These are phyloP conservation scores for Monopterus albus DNA, from an alignment of 2,113 vertebrate genomes.

Conservation along the genomic window DNA sequence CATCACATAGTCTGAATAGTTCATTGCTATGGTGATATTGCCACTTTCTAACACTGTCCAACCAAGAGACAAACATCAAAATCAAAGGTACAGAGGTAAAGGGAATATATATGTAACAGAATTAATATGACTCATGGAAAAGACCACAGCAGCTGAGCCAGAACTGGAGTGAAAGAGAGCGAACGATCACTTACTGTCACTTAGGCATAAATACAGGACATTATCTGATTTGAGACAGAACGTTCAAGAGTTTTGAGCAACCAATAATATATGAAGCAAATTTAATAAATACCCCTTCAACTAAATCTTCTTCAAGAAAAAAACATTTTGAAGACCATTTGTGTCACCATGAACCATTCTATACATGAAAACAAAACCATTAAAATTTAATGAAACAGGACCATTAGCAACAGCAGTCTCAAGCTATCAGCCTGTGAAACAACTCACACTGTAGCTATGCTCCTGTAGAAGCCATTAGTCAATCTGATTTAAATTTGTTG, in stretches of 20 bases:
- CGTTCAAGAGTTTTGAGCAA: neutral
- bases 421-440: constrained; percentile 46
- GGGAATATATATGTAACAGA: constrained; percentile 12
- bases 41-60: neutral
- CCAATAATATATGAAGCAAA: neutral
- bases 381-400: constrained; percentile 51
- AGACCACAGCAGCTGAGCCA: neutral
- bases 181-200: constrained; percentile 23
- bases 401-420: constrained; percentile 51
- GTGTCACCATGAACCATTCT: neutral
- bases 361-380: constrained; percentile 46
- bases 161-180: neutral
- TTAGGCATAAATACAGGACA: constrained; percentile 25
- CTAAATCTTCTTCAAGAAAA: constrained; percentile 16
- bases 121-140: constrained; percentile 42
- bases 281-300: constrained; percentile 12
- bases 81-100: neutral
- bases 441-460: constrained; percentile 34
- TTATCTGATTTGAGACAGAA: neutral
- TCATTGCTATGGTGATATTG: neutral
- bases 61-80: neutral
- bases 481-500: constrained; percentile 46
- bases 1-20: neutral
- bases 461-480: constrained; percentile 40
- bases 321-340: constrained; percentile 37